Evolutionary conservation across 2,888 invertebrate species (phyloP), one percentile per base, ranked within the genome.

Genomic region (Plagodis pulveraria): DNA sequence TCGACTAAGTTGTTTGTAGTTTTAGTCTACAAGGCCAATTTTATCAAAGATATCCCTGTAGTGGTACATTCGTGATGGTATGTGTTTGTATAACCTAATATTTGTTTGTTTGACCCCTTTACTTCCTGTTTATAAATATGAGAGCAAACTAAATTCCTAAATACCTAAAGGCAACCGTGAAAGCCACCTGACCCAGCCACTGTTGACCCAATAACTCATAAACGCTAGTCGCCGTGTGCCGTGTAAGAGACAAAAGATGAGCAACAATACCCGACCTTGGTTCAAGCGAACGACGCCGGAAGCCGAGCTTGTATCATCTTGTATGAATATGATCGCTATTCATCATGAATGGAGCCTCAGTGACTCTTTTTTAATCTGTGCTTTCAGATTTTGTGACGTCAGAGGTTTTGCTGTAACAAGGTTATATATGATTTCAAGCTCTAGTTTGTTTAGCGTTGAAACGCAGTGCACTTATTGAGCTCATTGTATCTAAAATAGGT

Each of bases 191-290:
- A 56, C 55, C 41, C 38, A 43, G 43, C 51, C 41, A 47, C 50
- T 33, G 58, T 44, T 66, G 62, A 66, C 68, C 66, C 56, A 66
- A 62, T 66, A 66, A 62, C 60, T 60, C 43, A 62, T 60, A 57
- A 65, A 59, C 56, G 56, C 54, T 67, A 49, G 61, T 52, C 59
- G 41, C 46, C 50, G 42, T 57, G 55, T 51, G 41, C 48, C 47
- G 51, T 36, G 58, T 55, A 44, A 43, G 49, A 66, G 63, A 70
- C 68, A 70, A 70, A 64, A 68, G 70, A 64, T 11, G 56, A 63
- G 58, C 62, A 63, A 70, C 70, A 70, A 70, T 66, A 59, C 55
- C 7, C 62, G 58, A 68, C 70, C 68, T 70, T 70, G 65, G 61
- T 56, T 65, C 65, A 64, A 65, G 58, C 62, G 57, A 59, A 54